Conservation (phyloP, 1,140 invertebrate species). For the Mactra quadrangularis region DNA sequence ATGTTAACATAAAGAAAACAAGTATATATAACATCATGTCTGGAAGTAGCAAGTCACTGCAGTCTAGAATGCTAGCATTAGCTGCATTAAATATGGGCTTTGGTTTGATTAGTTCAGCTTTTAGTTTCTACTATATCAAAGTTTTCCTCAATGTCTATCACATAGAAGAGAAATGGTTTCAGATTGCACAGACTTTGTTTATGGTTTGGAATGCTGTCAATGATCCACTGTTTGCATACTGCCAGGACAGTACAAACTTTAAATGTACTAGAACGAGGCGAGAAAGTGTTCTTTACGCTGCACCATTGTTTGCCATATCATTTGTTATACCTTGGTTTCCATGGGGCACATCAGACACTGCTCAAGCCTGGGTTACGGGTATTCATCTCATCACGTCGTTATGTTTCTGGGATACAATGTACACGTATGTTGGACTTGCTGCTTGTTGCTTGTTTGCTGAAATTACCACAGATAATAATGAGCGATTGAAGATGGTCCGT, state of each 20-base stretch:
- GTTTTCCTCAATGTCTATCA: slow-evolving; percentile 84
- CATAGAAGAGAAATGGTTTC: slow-evolving; percentile 84
- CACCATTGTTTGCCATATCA: slow-evolving; percentile 81
- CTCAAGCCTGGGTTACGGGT: slow-evolving; percentile 71
- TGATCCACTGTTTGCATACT: slow-evolving; percentile 84
- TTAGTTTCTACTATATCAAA: slow-evolving; percentile 81
- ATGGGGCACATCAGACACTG: slow-evolving; percentile 69
- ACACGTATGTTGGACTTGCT: slow-evolving; percentile 83
- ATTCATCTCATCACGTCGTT: slow-evolving; percentile 83
- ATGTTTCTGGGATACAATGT: slow-evolving; percentile 84
- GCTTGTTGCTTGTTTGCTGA: slow-evolving; percentile 83
- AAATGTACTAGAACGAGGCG: slow-evolving; percentile 80
- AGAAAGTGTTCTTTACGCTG: slow-evolving; percentile 81
- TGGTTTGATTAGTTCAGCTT: slow-evolving; percentile 69
- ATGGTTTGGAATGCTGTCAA: slow-evolving; percentile 85
- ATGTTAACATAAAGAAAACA: too few relatives aligned
- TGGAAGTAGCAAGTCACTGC: background rate
- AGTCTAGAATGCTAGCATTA: slow-evolving; percentile 65
- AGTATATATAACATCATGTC: background rate
- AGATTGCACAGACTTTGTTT: slow-evolving; percentile 82
- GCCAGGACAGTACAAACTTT: slow-evolving; percentile 78
- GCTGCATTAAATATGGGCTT: slow-evolving; percentile 69
- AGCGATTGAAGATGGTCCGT: slow-evolving; percentile 79
- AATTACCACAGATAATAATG: slow-evolving; percentile 75
- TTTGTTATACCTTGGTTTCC: slow-evolving; percentile 84